Conservation (phyloP, 2,113 vertebrate species). For the Heteronetta atricapilla region DNA sequence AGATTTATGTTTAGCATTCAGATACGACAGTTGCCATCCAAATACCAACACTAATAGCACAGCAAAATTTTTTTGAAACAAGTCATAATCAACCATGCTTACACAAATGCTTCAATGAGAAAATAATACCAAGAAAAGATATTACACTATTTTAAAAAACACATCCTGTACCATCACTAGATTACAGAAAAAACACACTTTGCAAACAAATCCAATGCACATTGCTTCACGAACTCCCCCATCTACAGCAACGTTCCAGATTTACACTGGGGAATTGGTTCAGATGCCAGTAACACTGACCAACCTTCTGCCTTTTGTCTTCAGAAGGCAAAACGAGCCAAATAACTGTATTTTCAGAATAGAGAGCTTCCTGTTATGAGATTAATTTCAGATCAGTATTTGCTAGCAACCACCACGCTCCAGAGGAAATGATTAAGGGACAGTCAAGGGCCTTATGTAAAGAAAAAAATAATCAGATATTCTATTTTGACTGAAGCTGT, state of each 20-base stretch:
- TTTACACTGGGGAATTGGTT: slow-evolving; percentile 16
- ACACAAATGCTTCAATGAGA: background rate
- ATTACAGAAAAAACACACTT: slow-evolving; percentile 3
- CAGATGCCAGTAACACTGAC: slow-evolving; percentile 1
- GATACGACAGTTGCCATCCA: background rate
- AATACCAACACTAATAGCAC: slow-evolving; percentile 53
- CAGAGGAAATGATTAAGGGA: slow-evolving; percentile 49
- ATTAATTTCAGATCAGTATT: slow-evolving; percentile 49
- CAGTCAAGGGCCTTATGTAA: background rate
- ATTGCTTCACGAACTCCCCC: slow-evolving; percentile 24
- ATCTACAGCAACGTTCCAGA: background rate
- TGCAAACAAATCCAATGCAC: slow-evolving; percentile 24
- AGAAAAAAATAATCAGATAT: background rate
- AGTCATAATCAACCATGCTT: slow-evolving; percentile 47
- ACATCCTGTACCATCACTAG: slow-evolving; percentile 25
- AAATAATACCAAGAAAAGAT: background rate
- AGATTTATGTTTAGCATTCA: background rate
- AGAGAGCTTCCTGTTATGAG: slow-evolving; percentile 53
- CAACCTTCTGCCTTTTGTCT: slow-evolving; percentile 37
- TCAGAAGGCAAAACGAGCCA: slow-evolving; percentile 33
- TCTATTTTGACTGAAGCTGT: background rate
- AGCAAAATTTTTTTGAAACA: slow-evolving; percentile 26
- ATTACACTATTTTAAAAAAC: background rate
- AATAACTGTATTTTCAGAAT: background rate
- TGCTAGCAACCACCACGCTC: slow-evolving; percentile 53